Percentiles rank a stretch among this genome's conserved stretches.
These are phyloP conservation scores for Aromia moschata DNA, from an alignment of 2,888 invertebrate species.

Conservation along the genomic window DNA sequence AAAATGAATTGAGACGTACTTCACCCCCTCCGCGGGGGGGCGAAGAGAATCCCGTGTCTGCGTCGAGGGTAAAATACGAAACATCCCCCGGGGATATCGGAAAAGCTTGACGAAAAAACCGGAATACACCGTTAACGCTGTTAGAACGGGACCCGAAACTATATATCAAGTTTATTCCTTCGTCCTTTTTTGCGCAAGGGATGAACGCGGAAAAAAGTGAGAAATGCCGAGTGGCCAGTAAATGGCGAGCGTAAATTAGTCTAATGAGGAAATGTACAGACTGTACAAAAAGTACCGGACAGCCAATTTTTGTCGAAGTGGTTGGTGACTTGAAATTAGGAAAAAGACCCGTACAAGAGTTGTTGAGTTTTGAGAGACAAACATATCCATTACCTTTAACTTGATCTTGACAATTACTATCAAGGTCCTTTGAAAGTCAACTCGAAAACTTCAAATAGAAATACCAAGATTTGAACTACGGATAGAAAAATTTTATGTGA, in stretches of 20 bases:
- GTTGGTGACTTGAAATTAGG: too few relatives aligned
- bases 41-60: conserved; percentile 21
- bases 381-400: too few relatives aligned
- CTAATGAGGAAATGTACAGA: background rate
- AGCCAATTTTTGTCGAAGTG: background rate
- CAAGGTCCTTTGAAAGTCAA: too few relatives aligned
- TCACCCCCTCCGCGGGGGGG: background rate
- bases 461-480: too few relatives aligned
- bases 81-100: conserved; percentile 14
- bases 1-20: conserved; percentile 18
- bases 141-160: conserved; percentile 6
- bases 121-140: conserved; percentile 17
- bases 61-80: conserved; percentile 16
- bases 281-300: background rate
- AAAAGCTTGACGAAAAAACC: conserved; percentile 15
- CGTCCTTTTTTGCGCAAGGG: conserved; percentile 1
- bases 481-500: too few relatives aligned
- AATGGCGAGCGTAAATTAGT: background rate
- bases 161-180: conserved; percentile 12
- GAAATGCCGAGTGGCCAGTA: conserved; percentile 1
- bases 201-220: conserved; percentile 5
- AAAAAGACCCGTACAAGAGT: too few relatives aligned
- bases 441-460: too few relatives aligned
- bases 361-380: too few relatives aligned
- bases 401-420: too few relatives aligned